These are phyloP conservation scores for Ecdyonurus torrentis DNA, from an alignment of 2,888 invertebrate genomes.

Conservation along the genomic window DNA sequence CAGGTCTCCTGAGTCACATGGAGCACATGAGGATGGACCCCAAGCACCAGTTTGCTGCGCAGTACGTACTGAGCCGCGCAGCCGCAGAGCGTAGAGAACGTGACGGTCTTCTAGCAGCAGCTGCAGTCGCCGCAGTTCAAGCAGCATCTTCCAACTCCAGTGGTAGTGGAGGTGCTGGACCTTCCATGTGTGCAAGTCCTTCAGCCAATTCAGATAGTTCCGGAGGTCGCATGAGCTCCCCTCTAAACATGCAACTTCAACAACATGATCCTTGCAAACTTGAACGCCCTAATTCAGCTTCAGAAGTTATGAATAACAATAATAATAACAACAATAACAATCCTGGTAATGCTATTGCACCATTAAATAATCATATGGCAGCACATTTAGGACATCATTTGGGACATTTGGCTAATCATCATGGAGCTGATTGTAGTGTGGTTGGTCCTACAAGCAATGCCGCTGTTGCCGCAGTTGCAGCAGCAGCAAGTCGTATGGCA, in stretches of 20 bases:
- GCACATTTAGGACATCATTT: background rate
- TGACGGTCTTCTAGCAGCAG: slow-evolving; percentile 45
- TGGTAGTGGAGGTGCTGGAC: slow-evolving; percentile 6
- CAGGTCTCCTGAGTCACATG: slow-evolving; percentile 85
- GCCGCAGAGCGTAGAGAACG: slow-evolving; percentile 80
- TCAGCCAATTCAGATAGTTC: slow-evolving; percentile 77
- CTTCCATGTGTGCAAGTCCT: slow-evolving; percentile 53
- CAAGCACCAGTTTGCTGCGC: slow-evolving; percentile 89
- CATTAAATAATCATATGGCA: background rate
- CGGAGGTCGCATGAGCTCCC: slow-evolving; percentile 50
- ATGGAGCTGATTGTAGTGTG: background rate
- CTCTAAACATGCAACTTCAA: background rate
- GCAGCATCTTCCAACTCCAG: slow-evolving; percentile 27
- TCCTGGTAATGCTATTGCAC: background rate
- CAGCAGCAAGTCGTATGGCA: slow-evolving; percentile 33
- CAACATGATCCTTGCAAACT: background rate
- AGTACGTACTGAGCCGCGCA: slow-evolving; percentile 77
- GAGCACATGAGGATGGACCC: slow-evolving; percentile 95
- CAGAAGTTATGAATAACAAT: slow-evolving; percentile 16
- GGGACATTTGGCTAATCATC: background rate
- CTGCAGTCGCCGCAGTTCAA: slow-evolving; percentile 19
- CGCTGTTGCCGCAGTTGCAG: slow-evolving; percentile 2
- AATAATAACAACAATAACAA: slow-evolving; percentile 12
- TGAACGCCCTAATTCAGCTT: slow-evolving; percentile 8
- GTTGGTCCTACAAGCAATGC: slow-evolving; percentile 1